Evolutionary conservation across 1,140 invertebrate species (phyloP).

Genomic region (Vanessa tameamea): DNA sequence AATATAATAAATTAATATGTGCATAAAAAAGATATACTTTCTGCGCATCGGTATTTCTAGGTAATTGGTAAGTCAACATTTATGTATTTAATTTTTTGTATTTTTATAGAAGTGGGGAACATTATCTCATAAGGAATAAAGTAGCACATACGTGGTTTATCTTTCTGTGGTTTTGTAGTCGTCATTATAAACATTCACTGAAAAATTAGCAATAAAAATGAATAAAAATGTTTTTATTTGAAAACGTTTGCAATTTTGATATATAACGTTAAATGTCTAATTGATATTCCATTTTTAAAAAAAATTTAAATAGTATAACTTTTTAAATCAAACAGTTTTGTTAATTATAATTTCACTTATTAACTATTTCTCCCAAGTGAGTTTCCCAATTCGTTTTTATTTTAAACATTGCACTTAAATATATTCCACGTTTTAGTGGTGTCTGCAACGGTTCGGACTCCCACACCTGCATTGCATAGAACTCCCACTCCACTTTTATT

Average conservation of each 20-base stretch:
- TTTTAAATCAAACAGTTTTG: not conserved
- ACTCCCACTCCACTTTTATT: too few species aligned
- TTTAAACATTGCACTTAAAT: too few species aligned
- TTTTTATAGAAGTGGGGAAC: not conserved
- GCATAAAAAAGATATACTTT: too few species aligned
- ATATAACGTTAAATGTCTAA: constrained; percentile 41
- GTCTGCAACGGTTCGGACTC: too few species aligned
- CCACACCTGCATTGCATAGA: too few species aligned
- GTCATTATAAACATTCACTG: constrained; percentile 47
- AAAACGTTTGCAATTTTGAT: constrained; percentile 36
- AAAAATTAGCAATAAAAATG: constrained; percentile 2
- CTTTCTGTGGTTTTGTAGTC: constrained; percentile 57
- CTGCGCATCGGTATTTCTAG: too few species aligned
- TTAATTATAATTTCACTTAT: not conserved
- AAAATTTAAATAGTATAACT: not conserved
- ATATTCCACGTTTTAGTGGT: too few species aligned
- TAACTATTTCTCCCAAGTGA: too few species aligned
- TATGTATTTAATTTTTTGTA: too few species aligned
- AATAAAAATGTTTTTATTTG: constrained; percentile 22
- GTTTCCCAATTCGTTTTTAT: too few species aligned
- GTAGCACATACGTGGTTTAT: constrained; percentile 59
- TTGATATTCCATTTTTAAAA: constrained; percentile 56
- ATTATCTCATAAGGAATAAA: not conserved
- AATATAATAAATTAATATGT: too few species aligned
- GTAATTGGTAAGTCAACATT: too few species aligned